Percentiles rank a stretch among this genome's conserved stretches.
These are phyloP conservation scores for Chloroceryle inda DNA, from an alignment of 2,797 vertebrate species.

Conservation along the genomic window DNA sequence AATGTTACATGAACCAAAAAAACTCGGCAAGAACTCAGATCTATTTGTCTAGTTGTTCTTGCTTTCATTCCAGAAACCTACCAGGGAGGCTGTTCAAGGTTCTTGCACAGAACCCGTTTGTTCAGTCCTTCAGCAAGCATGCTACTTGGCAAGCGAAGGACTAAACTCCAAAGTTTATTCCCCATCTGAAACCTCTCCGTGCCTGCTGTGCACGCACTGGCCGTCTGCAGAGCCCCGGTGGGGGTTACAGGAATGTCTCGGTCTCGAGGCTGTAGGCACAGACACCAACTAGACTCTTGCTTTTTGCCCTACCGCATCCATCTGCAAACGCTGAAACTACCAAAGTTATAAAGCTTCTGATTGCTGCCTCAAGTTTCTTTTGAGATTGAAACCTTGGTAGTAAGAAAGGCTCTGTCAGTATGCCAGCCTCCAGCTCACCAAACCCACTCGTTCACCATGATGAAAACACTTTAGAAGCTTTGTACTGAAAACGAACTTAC, in stretches of 20 bases:
- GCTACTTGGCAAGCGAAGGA: background rate
- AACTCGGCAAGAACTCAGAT: background rate
- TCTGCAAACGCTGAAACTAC: background rate
- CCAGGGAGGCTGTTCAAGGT: background rate
- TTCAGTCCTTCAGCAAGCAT: background rate
- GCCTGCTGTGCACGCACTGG: background rate
- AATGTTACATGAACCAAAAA: background rate
- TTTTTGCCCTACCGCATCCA: background rate
- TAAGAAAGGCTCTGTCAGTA: background rate
- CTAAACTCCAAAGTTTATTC: background rate
- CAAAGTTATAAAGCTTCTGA: background rate
- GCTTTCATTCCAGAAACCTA: background rate
- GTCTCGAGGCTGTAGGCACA: background rate
- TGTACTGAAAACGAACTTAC: conserved; percentile 80
- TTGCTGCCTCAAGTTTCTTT: background rate
- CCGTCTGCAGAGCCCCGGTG: background rate
- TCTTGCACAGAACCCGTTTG: background rate
- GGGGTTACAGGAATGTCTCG: background rate
- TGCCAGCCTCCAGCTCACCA: background rate
- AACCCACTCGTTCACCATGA: background rate
- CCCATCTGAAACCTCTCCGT: background rate
- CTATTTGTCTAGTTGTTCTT: background rate
- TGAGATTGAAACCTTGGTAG: background rate
- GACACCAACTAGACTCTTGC: background rate
- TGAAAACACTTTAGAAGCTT: background rate